Evolutionary conservation across 64 coral and sea anemone species (phyloP).

Genomic region (Montipora capricornis): DNA sequence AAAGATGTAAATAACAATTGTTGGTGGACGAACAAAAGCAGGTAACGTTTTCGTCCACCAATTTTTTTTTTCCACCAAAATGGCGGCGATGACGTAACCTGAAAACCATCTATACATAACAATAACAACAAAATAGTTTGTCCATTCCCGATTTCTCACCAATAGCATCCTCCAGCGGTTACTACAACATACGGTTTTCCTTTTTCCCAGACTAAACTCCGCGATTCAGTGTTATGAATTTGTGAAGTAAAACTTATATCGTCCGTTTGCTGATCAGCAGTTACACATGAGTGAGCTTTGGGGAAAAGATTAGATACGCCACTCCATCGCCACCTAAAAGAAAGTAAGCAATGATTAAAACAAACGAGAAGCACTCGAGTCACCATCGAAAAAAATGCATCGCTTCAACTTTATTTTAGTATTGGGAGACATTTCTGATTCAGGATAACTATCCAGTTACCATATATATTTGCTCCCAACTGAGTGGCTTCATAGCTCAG

Average conservation of each 20-base stretch:
- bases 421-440: no score
- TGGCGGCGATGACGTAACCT: not conserved
- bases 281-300: slow-evolving; percentile 86
- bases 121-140: not conserved
- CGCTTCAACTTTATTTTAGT: no score
- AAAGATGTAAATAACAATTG: no score
- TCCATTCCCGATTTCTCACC: slow-evolving; percentile 39
- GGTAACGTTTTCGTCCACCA: no score
- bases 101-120: not conserved
- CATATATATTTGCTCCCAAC: no score
- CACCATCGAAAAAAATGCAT: no score
- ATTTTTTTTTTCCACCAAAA: no score
- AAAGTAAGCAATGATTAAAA: not conserved
- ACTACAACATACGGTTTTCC: slow-evolving; percentile 85
- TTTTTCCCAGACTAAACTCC: slow-evolving; percentile 79
- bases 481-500: no score
- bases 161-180: slow-evolving; percentile 84
- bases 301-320: slow-evolving; percentile 89
- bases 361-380: no score
- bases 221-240: slow-evolving; percentile 72
- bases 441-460: no score
- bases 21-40: no score
- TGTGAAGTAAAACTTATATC: slow-evolving; percentile 84
- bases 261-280: slow-evolving; percentile 68
- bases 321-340: slow-evolving; percentile 90